These are phyloP conservation scores for Passer montanus DNA, from an alignment of 2,113 vertebrate genomes.

Conservation along the genomic window DNA sequence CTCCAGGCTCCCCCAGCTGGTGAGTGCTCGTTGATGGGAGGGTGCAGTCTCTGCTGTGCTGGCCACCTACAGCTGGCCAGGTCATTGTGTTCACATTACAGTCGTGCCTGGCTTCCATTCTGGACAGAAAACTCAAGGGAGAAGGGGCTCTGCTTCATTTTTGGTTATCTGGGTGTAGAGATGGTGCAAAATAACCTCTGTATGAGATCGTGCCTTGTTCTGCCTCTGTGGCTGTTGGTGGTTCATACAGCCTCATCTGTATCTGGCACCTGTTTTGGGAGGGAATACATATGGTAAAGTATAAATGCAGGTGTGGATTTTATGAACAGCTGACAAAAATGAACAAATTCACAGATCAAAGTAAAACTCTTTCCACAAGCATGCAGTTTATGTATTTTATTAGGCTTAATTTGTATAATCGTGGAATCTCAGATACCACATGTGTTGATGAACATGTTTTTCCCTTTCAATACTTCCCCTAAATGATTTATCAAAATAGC, in stretches of 20 bases:
- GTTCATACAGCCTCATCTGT: not conserved
- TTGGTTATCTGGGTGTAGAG: not conserved
- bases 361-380: not conserved
- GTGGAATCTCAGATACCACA: not conserved
- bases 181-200: not conserved
- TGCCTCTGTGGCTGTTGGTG: not conserved
- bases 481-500: not conserved
- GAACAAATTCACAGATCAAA: not conserved
- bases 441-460: not conserved
- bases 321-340: not conserved
- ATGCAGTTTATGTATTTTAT: not conserved
- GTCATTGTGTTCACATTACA: accelerated
- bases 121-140: not conserved
- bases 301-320: not conserved
- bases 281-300: not conserved
- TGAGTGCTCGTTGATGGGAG: not conserved
- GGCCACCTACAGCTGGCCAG: not conserved
- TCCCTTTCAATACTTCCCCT: not conserved
- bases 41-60: not conserved
- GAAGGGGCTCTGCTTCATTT: not conserved
- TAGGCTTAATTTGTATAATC: not conserved
- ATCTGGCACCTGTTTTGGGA: not conserved
- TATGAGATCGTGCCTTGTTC: not conserved
- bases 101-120: accelerated
- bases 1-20: not conserved